Percentiles rank a stretch among this genome's conserved stretches.
phyloP scores from a whole-genome alignment of 2,113 vertebrate genomes.

The Proteles cristata region DNA sequence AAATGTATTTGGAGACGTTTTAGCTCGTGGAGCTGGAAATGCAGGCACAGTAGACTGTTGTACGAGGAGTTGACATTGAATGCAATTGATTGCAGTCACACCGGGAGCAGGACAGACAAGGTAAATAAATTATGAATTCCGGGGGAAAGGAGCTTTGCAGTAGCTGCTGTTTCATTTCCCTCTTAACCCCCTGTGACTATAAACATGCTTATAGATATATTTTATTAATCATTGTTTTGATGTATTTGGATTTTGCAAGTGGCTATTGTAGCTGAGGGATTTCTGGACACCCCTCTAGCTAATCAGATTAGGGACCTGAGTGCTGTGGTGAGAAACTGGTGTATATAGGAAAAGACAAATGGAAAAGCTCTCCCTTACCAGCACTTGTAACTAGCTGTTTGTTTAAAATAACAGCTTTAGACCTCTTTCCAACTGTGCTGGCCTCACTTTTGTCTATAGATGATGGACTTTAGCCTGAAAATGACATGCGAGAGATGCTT shows the following conservation, averaged over 20 bases:
- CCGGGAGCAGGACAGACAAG: slow-evolving; percentile 20
- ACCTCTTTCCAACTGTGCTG: slow-evolving; percentile 17
- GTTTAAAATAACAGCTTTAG: slow-evolving; percentile 76
- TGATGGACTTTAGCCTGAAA: slow-evolving; percentile 47
- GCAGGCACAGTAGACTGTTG: slow-evolving; percentile 15
- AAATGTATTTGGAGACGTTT: neutral
- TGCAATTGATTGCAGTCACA: slow-evolving; percentile 56
- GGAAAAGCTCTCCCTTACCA: slow-evolving; percentile 71
- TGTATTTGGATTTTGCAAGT: slow-evolving; percentile 81
- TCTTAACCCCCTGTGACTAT: slow-evolving; percentile 60
- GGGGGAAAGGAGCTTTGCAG: slow-evolving; percentile 9
- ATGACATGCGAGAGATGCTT: slow-evolving; percentile 62
- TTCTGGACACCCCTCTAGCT: slow-evolving; percentile 79
- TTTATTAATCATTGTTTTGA: slow-evolving; percentile 79
- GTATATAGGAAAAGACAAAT: slow-evolving; percentile 76
- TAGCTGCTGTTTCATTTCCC: slow-evolving; percentile 70
- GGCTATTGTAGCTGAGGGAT: slow-evolving; percentile 72
- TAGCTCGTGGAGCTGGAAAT: neutral
- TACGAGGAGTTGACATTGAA: slow-evolving; percentile 38
- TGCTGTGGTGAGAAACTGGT: slow-evolving; percentile 47
- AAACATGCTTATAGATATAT: slow-evolving; percentile 57
- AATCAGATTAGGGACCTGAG: slow-evolving; percentile 80
- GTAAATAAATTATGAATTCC: slow-evolving; percentile 54
- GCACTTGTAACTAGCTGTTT: slow-evolving; percentile 63
- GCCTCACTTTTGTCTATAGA: slow-evolving; percentile 59